These are phyloP conservation scores for Teinopalpus imperialis DNA, from an alignment of 2,888 invertebrate species.

Conservation along the genomic window DNA sequence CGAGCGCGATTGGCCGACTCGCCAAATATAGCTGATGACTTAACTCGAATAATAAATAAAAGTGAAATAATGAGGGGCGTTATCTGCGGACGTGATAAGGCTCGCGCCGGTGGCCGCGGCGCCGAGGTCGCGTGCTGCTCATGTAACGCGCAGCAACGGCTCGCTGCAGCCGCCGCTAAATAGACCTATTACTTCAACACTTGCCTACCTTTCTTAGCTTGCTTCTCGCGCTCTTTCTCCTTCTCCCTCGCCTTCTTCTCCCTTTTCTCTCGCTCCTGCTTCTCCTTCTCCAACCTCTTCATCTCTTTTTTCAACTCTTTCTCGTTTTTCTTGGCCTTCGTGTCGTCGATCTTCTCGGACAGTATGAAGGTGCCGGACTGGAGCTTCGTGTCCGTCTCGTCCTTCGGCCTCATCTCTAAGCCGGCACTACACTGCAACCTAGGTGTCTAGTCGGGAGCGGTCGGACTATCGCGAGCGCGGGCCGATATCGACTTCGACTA, in stretches of 20 bases:
- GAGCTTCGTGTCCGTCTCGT: conserved; percentile 69
- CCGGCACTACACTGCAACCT: conserved; percentile 49
- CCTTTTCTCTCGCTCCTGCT: conserved; percentile 72
- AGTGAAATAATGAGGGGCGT: conserved; percentile 18
- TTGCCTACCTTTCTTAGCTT: conserved; percentile 65
- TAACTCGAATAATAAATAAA: conserved; percentile 11
- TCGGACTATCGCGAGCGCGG: conserved; percentile 53
- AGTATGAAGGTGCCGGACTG: conserved; percentile 80
- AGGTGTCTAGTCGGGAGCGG: conserved; percentile 47
- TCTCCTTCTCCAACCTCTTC: conserved; percentile 75
- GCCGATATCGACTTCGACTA: conserved; percentile 58
- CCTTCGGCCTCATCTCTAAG: conserved; percentile 68
- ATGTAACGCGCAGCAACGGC: conserved; percentile 63
- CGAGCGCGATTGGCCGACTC: too few relatives aligned
- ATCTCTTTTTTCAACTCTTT: conserved; percentile 79
- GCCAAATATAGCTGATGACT: conserved; percentile 7
- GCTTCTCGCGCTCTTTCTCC: conserved; percentile 74
- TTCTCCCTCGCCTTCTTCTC: conserved; percentile 78
- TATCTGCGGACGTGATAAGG: conserved; percentile 30
- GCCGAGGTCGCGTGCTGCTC: conserved; percentile 57
- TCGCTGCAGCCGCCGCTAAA: too few relatives aligned
- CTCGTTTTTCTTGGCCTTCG: conserved; percentile 70
- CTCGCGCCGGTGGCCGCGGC: conserved; percentile 36
- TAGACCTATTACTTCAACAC: too few relatives aligned
- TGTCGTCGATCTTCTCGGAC: conserved; percentile 80